A percentile compares a stretch with the other conserved stretches of the same genome.
These are phyloP conservation scores for Osmerus eperlanus DNA, from an alignment of 2,113 vertebrate genomes.

Conservation along the genomic window DNA sequence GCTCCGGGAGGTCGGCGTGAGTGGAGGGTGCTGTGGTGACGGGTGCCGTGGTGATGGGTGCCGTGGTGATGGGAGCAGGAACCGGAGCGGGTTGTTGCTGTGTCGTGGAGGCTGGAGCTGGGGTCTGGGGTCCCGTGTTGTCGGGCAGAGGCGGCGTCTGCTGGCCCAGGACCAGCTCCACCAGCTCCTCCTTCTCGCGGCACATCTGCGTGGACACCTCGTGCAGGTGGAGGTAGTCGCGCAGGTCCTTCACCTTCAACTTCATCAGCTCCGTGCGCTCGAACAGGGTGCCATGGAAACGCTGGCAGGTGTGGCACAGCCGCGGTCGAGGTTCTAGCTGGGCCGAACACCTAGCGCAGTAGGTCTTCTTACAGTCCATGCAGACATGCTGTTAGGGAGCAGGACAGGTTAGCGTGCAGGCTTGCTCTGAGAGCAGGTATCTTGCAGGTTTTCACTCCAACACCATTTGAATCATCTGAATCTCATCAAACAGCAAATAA, in stretches of 20 bases:
- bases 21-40: conserved; percentile 2
- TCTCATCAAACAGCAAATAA: too few relatives aligned
- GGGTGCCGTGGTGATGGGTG: conserved; percentile 4
- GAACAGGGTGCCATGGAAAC: conserved; percentile 84
- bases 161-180: conserved; percentile 86
- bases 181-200: conserved; percentile 94
- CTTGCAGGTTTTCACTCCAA: too few relatives aligned
- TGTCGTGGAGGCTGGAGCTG: conserved; percentile 11
- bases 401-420: not conserved
- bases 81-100: not conserved
- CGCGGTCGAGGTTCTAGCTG: conserved; percentile 74
- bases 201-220: conserved; percentile 88
- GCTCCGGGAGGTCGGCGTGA: not conserved
- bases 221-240: conserved; percentile 90
- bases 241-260: conserved; percentile 95
- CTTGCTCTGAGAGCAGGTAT: too few relatives aligned
- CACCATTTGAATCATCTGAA: too few relatives aligned
- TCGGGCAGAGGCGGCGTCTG: conserved; percentile 57
- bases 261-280: conserved; percentile 88
- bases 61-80: conserved; percentile 27
- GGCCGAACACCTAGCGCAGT: conserved; percentile 77
- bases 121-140: conserved; percentile 16
- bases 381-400: conserved; percentile 78
- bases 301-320: conserved; percentile 88
- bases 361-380: conserved; percentile 88